phyloP scores from a whole-genome alignment of 2,888 invertebrate genomes.

The Myopa testacea region DNA sequence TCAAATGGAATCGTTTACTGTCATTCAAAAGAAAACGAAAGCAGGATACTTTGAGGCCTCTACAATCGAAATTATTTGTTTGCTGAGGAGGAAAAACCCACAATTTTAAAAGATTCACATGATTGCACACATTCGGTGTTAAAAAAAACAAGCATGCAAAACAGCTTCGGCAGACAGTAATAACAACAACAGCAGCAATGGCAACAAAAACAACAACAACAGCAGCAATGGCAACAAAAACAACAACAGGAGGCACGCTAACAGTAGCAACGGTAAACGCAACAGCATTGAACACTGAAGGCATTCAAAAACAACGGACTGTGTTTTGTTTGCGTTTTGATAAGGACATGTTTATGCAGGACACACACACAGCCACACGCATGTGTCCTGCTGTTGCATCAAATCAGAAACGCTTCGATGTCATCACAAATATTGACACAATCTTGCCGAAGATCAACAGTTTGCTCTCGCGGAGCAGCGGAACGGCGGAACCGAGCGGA shows the following conservation, averaged over 20 bases:
- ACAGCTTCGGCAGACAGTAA: constrained; percentile 45
- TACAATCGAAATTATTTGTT: too few relatives aligned
- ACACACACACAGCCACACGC: background rate
- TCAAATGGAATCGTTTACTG: background rate
- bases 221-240: constrained; percentile 2
- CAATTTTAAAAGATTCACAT: too few relatives aligned
- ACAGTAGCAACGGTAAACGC: constrained; percentile 12
- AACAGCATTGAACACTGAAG: constrained; percentile 6
- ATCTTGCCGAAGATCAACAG: background rate
- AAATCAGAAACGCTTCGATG: constrained; percentile 30
- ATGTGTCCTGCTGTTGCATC: constrained; percentile 15
- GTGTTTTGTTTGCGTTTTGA: constrained; percentile 38
- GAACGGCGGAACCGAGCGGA: constrained; percentile 12
- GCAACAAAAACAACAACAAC: background rate
- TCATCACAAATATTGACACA: constrained; percentile 39
- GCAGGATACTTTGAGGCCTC: too few relatives aligned
- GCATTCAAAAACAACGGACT: constrained; percentile 26
- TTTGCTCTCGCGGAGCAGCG: background rate
- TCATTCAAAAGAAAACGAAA: background rate
- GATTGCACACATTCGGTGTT: constrained; percentile 57
- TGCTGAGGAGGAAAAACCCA: too few relatives aligned
- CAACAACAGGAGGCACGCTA: background rate
- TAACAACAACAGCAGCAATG: constrained; percentile 26
- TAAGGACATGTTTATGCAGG: constrained; percentile 36
- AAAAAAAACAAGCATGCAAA: constrained; percentile 56